These are phyloP conservation scores for Gymnoscelis rufifasciata DNA, from an alignment of 2,888 invertebrate genomes.

Conservation along the genomic window DNA sequence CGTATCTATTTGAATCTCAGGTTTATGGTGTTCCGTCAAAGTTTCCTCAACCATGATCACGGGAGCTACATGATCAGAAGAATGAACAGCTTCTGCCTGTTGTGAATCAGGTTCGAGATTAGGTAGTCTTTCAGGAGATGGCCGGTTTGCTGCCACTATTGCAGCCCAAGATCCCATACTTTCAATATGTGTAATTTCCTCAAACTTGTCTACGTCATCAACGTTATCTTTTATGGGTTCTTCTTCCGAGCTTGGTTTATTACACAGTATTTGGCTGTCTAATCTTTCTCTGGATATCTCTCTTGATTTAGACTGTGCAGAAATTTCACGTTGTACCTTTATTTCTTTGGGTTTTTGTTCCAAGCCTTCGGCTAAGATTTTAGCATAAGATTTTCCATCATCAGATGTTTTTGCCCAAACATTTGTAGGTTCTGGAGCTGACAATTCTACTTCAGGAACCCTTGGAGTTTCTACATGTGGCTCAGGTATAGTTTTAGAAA, in stretches of 20 bases:
- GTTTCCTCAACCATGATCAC: constrained; percentile 61
- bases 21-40: constrained; percentile 41
- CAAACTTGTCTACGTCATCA: constrained; percentile 7
- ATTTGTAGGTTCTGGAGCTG: constrained; percentile 42
- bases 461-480: constrained; percentile 2
- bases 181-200: constrained; percentile 27
- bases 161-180: constrained; percentile 61
- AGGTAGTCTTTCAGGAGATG: constrained; percentile 51
- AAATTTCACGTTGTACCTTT: constrained; percentile 1
- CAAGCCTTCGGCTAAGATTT: constrained; percentile 79
- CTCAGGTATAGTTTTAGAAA: constrained; percentile 21
- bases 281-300: constrained; percentile 16
- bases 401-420: constrained; percentile 73
- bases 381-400: constrained; percentile 85
- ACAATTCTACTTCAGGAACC: constrained; percentile 13
- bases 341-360: constrained; percentile 24
- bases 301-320: constrained; percentile 24
- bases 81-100: constrained; percentile 22
- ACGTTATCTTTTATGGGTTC: not conserved
- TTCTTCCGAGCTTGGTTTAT: constrained; percentile 13
- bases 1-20: constrained; percentile 50
- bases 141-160: constrained; percentile 56
- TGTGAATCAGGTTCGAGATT: constrained; percentile 34
- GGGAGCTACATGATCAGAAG: constrained; percentile 20
- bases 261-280: constrained; percentile 24